These are phyloP conservation scores for Tadarida brasiliensis DNA, from an alignment of 2,797 vertebrate genomes.

Conservation along the genomic window DNA sequence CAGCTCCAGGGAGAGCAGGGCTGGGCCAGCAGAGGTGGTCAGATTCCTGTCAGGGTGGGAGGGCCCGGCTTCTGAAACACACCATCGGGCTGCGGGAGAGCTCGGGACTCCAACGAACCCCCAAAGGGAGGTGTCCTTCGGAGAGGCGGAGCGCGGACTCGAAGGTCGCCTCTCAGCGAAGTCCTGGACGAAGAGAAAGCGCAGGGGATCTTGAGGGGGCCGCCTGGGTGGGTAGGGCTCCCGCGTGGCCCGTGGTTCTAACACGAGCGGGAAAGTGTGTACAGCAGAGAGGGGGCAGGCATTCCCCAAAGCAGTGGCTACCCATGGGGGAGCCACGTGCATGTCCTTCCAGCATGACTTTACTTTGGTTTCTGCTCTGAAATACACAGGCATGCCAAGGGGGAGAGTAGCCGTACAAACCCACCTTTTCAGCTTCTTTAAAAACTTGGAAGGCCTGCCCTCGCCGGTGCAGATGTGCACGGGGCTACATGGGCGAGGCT, in stretches of 20 bases:
- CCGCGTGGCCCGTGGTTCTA: fast-evolving
- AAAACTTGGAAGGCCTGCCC: no score
- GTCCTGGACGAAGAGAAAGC: neutral
- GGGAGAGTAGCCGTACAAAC: neutral
- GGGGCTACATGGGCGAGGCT: fast-evolving
- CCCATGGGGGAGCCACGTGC: fast-evolving
- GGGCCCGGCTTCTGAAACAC: neutral
- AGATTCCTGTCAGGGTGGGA: fast-evolving
- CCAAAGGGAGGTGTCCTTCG: neutral
- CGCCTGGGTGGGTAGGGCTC: no score
- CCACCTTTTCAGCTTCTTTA: neutral
- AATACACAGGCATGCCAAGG: neutral
- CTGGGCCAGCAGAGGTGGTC: no score
- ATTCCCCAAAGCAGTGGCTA: neutral
- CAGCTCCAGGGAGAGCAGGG: no score
- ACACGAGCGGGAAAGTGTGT: neutral
- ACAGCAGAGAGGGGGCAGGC: neutral
- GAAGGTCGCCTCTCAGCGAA: neutral
- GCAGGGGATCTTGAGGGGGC: fast-evolving
- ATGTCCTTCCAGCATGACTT: neutral
- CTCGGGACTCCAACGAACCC: neutral
- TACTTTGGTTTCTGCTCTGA: neutral
- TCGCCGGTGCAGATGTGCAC: fast-evolving
- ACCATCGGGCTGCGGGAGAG: neutral
- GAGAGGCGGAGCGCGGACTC: neutral